These are phyloP conservation scores for Drosophila infuscata DNA, from an alignment of 2,888 invertebrate species.

Conservation along the genomic window DNA sequence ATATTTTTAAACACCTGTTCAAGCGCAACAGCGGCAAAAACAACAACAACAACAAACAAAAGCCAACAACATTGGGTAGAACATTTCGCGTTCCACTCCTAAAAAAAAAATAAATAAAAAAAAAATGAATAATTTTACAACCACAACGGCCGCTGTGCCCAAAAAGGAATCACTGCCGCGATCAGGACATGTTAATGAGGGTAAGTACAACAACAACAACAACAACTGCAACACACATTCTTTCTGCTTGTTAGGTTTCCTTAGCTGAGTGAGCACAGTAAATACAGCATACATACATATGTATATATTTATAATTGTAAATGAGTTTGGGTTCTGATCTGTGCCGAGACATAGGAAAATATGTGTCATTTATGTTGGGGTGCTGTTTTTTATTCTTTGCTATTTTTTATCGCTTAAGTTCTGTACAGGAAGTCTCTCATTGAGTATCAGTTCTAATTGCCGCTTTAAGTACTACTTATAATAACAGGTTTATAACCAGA, in stretches of 20 bases:
- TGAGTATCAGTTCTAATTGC: constrained; percentile 32
- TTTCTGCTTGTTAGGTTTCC: constrained; percentile 28
- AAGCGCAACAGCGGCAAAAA: constrained; percentile 36
- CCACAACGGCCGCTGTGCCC: constrained; percentile 81
- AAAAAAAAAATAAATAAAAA: neutral
- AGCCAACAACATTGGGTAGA: constrained; percentile 15
- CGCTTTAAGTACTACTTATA: constrained; percentile 8
- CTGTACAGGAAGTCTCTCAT: constrained; percentile 46
- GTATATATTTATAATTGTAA: constrained; percentile 33
- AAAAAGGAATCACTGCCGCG: constrained; percentile 87
- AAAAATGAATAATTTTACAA: constrained; percentile 83
- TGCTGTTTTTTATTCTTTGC: constrained; percentile 16
- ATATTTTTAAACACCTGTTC: constrained; percentile 73
- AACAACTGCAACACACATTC: constrained; percentile 22
- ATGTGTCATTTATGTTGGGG: constrained; percentile 43
- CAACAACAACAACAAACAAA: constrained; percentile 14
- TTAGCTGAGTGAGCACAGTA: constrained; percentile 41
- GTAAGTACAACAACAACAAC: constrained; percentile 49
- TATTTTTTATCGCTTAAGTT: neutral
- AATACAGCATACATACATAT: neutral
- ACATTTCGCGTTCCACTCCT: constrained; percentile 9
- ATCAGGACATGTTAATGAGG: constrained; percentile 88
- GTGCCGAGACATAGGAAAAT: constrained; percentile 5
- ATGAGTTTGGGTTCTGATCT: constrained; percentile 28
- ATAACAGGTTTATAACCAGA: neutral